Percentiles rank a stretch among this genome's conserved stretches.
Evolutionary conservation across 1,140 invertebrate genomes (phyloP).

Genomic region (Chironomus striatipennis): DNA sequence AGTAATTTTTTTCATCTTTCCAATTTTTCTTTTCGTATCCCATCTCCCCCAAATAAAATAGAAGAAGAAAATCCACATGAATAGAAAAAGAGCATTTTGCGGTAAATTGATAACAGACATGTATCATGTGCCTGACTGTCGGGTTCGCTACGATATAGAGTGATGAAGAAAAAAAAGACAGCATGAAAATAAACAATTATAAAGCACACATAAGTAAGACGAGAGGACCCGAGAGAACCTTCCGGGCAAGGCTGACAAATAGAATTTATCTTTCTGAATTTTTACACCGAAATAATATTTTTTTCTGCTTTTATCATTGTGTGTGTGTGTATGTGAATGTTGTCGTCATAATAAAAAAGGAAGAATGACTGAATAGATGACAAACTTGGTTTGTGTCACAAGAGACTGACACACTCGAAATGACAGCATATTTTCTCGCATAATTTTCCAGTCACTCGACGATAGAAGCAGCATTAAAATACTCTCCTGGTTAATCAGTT

Average conservation of each 20-base stretch:
- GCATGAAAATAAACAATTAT: not conserved
- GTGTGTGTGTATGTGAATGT: not conserved
- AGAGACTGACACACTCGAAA: not conserved
- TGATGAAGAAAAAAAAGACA: not conserved
- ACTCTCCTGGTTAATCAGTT: constrained; percentile 19
- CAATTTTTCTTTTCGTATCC: not conserved
- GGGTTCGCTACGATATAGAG: not conserved
- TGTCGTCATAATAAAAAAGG: not conserved
- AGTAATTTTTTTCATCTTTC: not conserved
- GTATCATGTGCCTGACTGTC: constrained; percentile 14
- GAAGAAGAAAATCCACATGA: not conserved
- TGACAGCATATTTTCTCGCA: no score
- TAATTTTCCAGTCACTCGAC: not conserved
- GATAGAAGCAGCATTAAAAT: constrained; percentile 2
- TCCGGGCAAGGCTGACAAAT: not conserved
- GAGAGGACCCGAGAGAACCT: not conserved
- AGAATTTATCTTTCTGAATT: not conserved
- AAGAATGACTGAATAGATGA: not conserved
- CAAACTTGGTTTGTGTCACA: not conserved
- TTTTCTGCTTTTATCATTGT: no score
- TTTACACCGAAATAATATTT: not conserved
- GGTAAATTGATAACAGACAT: constrained; percentile 20
- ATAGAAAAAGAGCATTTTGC: not conserved
- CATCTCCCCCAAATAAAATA: not conserved
- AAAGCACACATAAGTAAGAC: no score